phyloP scores from a whole-genome alignment of 1,140 invertebrate species.

The Calliphora vicina region DNA sequence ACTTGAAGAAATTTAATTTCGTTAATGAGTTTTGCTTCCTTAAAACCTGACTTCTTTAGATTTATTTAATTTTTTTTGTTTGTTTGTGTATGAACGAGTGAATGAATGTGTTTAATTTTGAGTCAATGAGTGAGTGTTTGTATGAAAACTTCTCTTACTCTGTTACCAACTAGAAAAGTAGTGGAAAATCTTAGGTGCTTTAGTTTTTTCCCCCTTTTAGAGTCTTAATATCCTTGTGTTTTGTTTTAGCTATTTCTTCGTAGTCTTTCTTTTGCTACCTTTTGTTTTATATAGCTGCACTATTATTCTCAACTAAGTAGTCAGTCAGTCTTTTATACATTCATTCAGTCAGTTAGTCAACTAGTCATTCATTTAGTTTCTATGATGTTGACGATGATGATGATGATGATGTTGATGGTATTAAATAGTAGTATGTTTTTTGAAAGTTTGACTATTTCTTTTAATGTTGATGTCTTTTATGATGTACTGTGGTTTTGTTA shows the following conservation, averaged over 20 bases:
- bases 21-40: slow-evolving; percentile 32
- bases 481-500: not conserved
- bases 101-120: not conserved
- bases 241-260: not conserved
- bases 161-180: not conserved
- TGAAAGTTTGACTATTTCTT: not conserved
- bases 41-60: slow-evolving; percentile 20
- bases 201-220: not conserved
- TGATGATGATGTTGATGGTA: not conserved
- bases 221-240: not conserved
- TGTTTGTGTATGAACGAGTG: too few species aligned
- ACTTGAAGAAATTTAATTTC: slow-evolving; percentile 36
- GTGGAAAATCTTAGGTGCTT: not conserved
- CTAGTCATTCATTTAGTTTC: not conserved
- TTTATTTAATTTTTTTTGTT: not conserved
- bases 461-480: too few species aligned
- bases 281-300: not conserved
- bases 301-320: not conserved
- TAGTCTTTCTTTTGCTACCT: not conserved
- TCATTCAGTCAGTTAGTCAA: not conserved
- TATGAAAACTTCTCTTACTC: not conserved
- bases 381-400: not conserved
- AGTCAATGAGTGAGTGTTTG: not conserved
- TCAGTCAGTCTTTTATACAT: too few species aligned
- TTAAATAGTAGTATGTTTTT: not conserved